Percentiles rank a stretch among this genome's conserved stretches.
phyloP scores from a whole-genome alignment of 2,113 vertebrate species.

The Halcyon senegalensis region DNA sequence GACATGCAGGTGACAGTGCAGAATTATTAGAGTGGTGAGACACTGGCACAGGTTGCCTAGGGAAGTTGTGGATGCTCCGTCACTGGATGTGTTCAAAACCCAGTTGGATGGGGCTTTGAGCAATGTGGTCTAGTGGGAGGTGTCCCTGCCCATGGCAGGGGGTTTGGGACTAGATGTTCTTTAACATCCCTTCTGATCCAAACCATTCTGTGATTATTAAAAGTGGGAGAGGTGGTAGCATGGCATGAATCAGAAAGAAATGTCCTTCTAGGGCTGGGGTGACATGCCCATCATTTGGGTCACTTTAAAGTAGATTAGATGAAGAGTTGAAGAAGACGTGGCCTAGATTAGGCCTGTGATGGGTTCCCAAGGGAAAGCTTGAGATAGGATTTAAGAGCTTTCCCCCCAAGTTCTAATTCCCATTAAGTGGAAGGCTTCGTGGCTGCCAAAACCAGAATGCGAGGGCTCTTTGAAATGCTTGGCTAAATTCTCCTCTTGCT shows the following conservation, averaged over 20 bases:
- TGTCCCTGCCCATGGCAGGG: not conserved
- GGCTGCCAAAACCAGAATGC: not conserved
- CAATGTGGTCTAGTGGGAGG: not conserved
- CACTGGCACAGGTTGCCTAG: no score
- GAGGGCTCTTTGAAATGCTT: constrained; percentile 3
- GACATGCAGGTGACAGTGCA: not conserved
- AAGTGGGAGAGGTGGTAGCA: not conserved
- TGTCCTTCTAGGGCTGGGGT: not conserved
- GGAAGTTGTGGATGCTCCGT: no score
- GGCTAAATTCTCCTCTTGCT: not conserved
- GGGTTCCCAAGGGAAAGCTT: not conserved
- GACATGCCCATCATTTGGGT: not conserved
- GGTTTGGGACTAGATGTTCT: no score
- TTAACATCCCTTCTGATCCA: no score
- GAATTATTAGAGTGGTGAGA: not conserved
- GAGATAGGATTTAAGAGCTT: not conserved
- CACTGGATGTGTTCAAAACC: no score
- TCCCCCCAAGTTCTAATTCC: not conserved
- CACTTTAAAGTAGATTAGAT: not conserved
- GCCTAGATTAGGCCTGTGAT: not conserved
- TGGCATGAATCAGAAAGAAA: not conserved
- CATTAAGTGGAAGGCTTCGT: not conserved
- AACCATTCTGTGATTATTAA: not conserved
- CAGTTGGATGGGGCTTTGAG: not conserved
- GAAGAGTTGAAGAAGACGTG: not conserved